Base-by-base conservation (phyloP, 53 echinoderm and acorn worm species). In the Holothuria leucospilota region DNA sequence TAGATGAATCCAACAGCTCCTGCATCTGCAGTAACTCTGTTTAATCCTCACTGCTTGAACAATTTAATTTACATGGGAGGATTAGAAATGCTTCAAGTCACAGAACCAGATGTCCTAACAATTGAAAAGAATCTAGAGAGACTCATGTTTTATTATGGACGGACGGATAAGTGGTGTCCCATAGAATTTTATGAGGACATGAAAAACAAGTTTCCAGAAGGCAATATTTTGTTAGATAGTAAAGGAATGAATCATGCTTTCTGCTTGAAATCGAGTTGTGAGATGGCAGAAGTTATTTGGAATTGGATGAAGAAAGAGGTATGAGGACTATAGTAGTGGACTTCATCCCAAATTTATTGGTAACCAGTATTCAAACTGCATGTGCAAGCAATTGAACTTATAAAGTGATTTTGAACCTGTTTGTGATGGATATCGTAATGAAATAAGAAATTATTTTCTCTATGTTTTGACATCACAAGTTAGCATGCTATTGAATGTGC, bases 211-310 rank as follows among this genome's bases (percentile, higher is more conserved):
- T 95, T 93, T 29, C 98, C 98, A 9, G 93, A 93, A 63, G 98
- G 93, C 24, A 91, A 91, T 38, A 84, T 98, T 59, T 84, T 95
- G 60, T 71, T 98, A 28, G 95, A 95, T 78, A 84, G 92, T 80
- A 71, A 85, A 23, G 93, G 95, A 0, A 84, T 98, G 52, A 90
- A 78, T 18, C 98, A 98, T 66, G 98, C 98, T 2, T 98, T 98
- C 89, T 93, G 93, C 63, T 79, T 98, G 63, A 90, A 90, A 53
- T 93, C 98, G 0, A 98, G 93, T 62, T 87, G 69, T 52, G 65
- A 93, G 61, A 95, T 98, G 95, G 98, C 95, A 15, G 90, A 93
- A 13, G 39, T 98, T 34, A 90, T 93, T 39, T 98, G 98, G 98
- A 88, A 93, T 23, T 98, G 98, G 98, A 61, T 85, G 51, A 77